A percentile compares a stretch with the other conserved stretches of the same genome.
Conservation (phyloP, 2,797 vertebrate species). For the Sebastiscus tertius region DNA sequence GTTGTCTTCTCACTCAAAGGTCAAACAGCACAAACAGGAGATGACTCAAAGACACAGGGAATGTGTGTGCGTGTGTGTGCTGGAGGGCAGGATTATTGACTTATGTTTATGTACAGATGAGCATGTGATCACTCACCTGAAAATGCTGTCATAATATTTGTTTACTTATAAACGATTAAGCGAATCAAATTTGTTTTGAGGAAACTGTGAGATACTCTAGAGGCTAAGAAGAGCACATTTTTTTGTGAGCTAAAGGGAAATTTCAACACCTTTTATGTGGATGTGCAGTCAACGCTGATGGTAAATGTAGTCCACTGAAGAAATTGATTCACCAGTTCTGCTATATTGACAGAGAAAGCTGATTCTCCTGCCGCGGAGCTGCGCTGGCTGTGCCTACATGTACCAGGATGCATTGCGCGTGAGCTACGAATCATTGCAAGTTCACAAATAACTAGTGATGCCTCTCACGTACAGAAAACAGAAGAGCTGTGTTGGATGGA, state of each 20-base stretch:
- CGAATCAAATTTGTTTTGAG: neutral
- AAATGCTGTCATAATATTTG: neutral
- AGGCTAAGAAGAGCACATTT: neutral
- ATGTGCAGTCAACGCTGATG: neutral
- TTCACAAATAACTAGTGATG: neutral
- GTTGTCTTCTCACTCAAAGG: constrained; percentile 26
- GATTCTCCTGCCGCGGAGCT: too few species aligned
- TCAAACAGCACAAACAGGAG: constrained; percentile 18
- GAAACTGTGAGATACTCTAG: neutral
- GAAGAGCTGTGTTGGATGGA: constrained; percentile 17
- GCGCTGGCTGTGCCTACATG: too few species aligned
- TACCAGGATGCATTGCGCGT: too few species aligned
- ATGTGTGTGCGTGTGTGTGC: constrained; percentile 9
- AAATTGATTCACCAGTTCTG: neutral
- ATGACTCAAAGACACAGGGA: neutral
- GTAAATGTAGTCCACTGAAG: neutral
- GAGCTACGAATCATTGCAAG: too few species aligned
- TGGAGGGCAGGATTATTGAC: constrained; percentile 35
- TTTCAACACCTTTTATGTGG: neutral
- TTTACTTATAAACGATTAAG: neutral
- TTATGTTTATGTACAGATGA: constrained; percentile 21
- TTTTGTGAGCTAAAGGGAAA: neutral
- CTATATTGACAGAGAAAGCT: too few species aligned
- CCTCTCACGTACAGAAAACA: neutral
- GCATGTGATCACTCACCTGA: constrained; percentile 26